Base-by-base conservation (phyloP, 1,140 invertebrate genomes). In the Cardiocondyla obscurior region DNA sequence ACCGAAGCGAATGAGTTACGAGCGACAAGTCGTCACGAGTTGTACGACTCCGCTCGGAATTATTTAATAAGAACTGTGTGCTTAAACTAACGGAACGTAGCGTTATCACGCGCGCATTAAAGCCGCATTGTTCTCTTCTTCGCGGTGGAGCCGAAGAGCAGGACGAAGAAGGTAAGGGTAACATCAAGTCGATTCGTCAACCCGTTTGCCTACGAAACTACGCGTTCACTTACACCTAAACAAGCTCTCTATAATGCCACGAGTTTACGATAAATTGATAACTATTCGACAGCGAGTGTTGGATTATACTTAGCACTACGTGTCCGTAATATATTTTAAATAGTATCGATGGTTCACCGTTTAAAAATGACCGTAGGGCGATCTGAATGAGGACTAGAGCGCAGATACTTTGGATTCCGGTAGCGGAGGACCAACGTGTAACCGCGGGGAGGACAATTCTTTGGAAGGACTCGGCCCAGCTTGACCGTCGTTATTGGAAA, bases 391-490 rank as follows among this genome's bases (percentile, higher is more conserved):
- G 72, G 39, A 60, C 72, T 74, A 74, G 72, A 60, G 5, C 33
- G 46, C 28, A 33, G 33, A 44, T 67, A 67, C 30, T 49, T 10
- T 7, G 36, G 16, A 25, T 19, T 49, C 25, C 25, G n/a, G 25
- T 16, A 19, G 51, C 10, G 44, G 33, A 51, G n/a, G n/a, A 76
- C 7, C 1, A n/a, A 16, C 57, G 39, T 14, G 30, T 70, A 77
- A 70, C 36, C 72, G 73, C 57, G 69, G 83, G 69, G 85, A 88
- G 69, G 85, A 87, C 53, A 84, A 73, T 84, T 87, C n/a, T n/a
- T 57, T 84, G 53, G 86, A 62, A 77, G 64, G 74, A 88, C 82
- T 86, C 62, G 86, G 57, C 82, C 82, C 67, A 16, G 44, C 57
- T 44, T 28, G 65, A 81, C 57, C 64, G 55, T 83, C 64, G 76